Evolutionary conservation across 2,888 invertebrate species (phyloP), one percentile per base, ranked within the genome.

Genomic region (Ophioninae sp.): DNA sequence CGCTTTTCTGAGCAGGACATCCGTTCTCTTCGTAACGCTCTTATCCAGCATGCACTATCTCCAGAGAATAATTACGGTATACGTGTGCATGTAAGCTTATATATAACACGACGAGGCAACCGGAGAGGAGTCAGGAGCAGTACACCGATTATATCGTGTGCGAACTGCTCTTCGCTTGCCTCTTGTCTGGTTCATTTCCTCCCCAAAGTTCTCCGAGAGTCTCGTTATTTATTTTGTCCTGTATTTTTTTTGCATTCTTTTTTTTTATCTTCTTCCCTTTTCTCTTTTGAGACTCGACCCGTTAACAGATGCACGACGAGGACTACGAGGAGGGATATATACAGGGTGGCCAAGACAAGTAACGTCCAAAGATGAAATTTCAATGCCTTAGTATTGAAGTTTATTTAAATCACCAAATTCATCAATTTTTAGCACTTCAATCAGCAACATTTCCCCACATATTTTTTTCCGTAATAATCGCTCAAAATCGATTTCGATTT

Each of bases 181-280:
- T 78, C 78, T 76, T 41, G 82, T 84, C 84, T 75, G 81, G 63
- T 76, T 81, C 56, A 67, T 81, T 84, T 84, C 84, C 84, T 84
- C 72, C 75, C 81, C 67, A 71, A 79, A 84, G 63, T 68, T 61
- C 37, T 23, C 13, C 73, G 81, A 82, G 69, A 44, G 10, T 59
- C 59, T 79, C 71, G 64, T 73, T 68, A 59, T 61, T 79, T 59
- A 30, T 41, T 78, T 63, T 63, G 39, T 23, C 9, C 63, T 69
- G 22, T n/a, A 39, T 63, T 37, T 78, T 78, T 77, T 63, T 51
- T 56, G 22, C 69, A 65, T 61, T 13, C 59, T 44, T 23, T 68
- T 22, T 68, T 61, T 51, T 44, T 65, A 30, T 39, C 69, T 72
- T 61, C 20, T 67, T 44, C 30, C 61, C 37, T 17, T 74, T 61